These are phyloP conservation scores for Glyphotaelius pellucidus DNA, from an alignment of 2,888 invertebrate species.

Conservation along the genomic window DNA sequence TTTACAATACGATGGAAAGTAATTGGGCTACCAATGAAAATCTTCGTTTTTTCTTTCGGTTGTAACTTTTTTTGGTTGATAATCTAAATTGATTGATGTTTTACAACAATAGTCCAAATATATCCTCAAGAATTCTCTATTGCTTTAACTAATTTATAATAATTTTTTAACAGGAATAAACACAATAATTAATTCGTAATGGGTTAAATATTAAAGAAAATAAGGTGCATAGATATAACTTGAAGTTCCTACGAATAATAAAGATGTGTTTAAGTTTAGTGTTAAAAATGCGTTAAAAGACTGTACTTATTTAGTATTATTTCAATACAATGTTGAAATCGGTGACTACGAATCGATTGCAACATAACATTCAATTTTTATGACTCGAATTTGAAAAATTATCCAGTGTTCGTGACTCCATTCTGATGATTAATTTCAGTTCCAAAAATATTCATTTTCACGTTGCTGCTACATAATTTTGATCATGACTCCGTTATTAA, in stretches of 20 bases:
- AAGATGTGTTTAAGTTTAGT: not conserved
- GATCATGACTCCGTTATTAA: no score
- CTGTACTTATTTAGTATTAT: not conserved
- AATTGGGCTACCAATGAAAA: no score
- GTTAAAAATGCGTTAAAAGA: not conserved
- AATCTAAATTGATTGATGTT: no score
- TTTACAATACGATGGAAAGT: no score
- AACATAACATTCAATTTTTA: not conserved
- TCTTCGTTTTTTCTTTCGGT: no score
- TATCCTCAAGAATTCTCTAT: not conserved
- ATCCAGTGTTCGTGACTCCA: no score
- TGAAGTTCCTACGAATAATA: not conserved
- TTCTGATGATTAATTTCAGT: no score
- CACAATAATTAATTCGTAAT: not conserved
- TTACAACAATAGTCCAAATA: no score
- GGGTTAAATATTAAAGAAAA: slow-evolving; percentile 35
- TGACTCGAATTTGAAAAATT: no score
- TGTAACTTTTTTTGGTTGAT: no score
- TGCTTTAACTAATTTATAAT: not conserved
- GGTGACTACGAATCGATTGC: not conserved
- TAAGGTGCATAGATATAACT: not conserved
- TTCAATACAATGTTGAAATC: not conserved
- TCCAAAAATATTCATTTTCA: no score
- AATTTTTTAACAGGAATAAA: not conserved
- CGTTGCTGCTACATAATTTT: no score